Percentiles rank a stretch among this genome's conserved stretches.
Conservation (phyloP, 1,140 invertebrate genomes). For the Drosophila ambigua region DNA sequence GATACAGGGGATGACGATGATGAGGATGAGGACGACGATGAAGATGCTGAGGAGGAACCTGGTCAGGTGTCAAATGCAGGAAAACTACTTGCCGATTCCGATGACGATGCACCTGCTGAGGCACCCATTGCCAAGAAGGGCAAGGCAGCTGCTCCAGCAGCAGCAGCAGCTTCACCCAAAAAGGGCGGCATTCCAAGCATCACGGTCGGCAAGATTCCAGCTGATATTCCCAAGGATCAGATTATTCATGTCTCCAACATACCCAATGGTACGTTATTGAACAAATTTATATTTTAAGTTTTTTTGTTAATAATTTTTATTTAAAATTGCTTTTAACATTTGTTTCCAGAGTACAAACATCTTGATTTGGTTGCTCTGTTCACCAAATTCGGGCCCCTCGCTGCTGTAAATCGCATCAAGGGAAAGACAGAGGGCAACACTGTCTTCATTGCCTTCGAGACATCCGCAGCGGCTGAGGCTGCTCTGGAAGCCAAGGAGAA, state of each 20-base stretch:
- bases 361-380: constrained; percentile 56
- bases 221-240: constrained; percentile 31
- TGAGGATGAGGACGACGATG: constrained; percentile 36
- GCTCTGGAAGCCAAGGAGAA: constrained; percentile 53
- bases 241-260: constrained; percentile 42
- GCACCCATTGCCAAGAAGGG: constrained; percentile 36
- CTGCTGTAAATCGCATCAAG: constrained; percentile 29
- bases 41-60: constrained; percentile 46
- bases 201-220: constrained; percentile 31
- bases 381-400: constrained; percentile 60
- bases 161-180: background rate
- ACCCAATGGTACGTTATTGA: constrained; percentile 32
- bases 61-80: constrained; percentile 32
- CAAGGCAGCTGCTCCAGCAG: constrained; percentile 3
- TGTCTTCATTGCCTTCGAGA: constrained; percentile 47
- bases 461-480: constrained; percentile 43
- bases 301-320: background rate
- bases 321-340: background rate
- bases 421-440: constrained; percentile 22
- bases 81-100: constrained; percentile 24
- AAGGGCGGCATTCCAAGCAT: constrained; percentile 62
- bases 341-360: constrained; percentile 45
- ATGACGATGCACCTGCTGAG: constrained; percentile 50
- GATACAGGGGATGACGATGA: constrained; percentile 33
- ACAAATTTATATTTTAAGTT: background rate